Evolutionary conservation across 1,140 invertebrate genomes (phyloP).

Genomic region (Drosophila funebris): DNA sequence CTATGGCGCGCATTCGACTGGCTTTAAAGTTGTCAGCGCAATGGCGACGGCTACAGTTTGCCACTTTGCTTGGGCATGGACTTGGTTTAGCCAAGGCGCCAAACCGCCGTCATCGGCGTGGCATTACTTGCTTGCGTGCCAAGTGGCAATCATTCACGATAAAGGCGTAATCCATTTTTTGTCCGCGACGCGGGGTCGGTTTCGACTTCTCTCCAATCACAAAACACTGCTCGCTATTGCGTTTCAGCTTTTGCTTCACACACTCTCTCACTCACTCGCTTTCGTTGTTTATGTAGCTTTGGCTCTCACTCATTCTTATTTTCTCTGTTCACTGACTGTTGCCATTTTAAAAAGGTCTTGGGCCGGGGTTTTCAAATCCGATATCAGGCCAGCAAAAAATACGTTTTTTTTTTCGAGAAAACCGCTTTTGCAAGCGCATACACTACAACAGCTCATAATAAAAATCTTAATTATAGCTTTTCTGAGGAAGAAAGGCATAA

Average conservation of each 20-base stretch:
- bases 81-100: constrained; percentile 8
- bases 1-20: constrained; percentile 73
- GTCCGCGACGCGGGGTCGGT: constrained; percentile 43
- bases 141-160: constrained; percentile 79
- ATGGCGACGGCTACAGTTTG: constrained; percentile 50
- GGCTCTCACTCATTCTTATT: not conserved
- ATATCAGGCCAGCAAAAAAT: constrained; percentile 36
- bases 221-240: constrained; percentile 58
- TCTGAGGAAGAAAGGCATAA: not conserved
- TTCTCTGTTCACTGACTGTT: constrained; percentile 47
- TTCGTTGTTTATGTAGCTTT: not conserved
- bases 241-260: constrained; percentile 22
- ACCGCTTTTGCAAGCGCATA: not conserved
- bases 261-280: not conserved
- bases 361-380: not conserved
- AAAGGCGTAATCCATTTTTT: constrained; percentile 71
- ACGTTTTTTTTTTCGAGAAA: constrained; percentile 57
- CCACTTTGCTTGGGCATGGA: constrained; percentile 1
- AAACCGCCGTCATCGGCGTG: constrained; percentile 25
- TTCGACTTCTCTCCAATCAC: constrained; percentile 68
- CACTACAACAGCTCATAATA: constrained; percentile 33
- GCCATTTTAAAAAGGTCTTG: constrained; percentile 58
- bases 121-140: constrained; percentile 66
- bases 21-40: constrained; percentile 57
- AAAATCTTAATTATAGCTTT: constrained; percentile 61